Conservation (phyloP, 2,113 vertebrate genomes). For the Neopipo cinnamomea region DNA sequence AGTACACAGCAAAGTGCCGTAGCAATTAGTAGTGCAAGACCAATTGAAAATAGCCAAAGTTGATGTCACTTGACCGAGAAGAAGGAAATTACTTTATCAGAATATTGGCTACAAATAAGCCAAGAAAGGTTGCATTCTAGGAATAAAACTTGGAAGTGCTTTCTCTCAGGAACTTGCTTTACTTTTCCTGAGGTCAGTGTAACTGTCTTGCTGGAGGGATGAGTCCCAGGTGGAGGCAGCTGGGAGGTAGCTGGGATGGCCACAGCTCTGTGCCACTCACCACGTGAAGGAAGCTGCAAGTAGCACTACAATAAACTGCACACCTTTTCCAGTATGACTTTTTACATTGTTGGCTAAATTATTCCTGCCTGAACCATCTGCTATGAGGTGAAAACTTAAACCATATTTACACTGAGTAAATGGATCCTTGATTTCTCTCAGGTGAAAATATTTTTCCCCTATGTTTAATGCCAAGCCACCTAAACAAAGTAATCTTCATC, state of each 20-base stretch:
- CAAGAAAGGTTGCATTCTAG: neutral
- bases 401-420: neutral
- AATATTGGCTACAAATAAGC: slow-evolving; percentile 50
- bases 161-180: slow-evolving; percentile 21
- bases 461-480: neutral
- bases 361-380: neutral
- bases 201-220: neutral
- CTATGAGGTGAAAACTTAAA: neutral
- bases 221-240: neutral
- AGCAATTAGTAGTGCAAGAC: slow-evolving; percentile 40
- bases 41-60: slow-evolving; percentile 37
- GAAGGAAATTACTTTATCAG: slow-evolving; percentile 55
- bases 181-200: neutral
- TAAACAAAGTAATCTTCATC: neutral
- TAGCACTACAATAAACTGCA: neutral
- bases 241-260: rapidly evolving
- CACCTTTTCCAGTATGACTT: neutral
- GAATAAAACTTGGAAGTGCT: slow-evolving; percentile 23
- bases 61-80: neutral
- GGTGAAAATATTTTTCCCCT: neutral
- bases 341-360: neutral
- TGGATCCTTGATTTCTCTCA: neutral
- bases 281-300: neutral
- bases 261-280: rapidly evolving
- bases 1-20: neutral